A percentile compares a stretch with the other conserved stretches of the same genome.
phyloP scores from a whole-genome alignment of 2,113 vertebrate genomes.

The Orientallactaga bullata region DNA sequence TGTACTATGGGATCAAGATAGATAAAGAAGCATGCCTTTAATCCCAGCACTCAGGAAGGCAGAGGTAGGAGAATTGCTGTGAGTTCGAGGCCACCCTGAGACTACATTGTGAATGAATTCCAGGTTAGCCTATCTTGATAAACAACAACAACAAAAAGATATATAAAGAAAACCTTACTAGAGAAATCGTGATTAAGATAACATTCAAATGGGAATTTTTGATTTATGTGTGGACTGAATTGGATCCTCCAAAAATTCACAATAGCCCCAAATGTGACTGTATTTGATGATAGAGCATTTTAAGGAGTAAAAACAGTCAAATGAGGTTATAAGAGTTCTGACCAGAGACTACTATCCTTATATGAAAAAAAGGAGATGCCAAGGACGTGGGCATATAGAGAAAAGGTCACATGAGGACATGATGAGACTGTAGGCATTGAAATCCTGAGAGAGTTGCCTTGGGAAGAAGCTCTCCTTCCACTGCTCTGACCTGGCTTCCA shows the following conservation, averaged over 20 bases:
- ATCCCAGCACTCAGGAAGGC: too few species aligned
- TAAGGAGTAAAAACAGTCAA: not conserved
- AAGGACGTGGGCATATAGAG: not conserved
- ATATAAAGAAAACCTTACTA: not conserved
- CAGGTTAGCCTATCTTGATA: too few species aligned
- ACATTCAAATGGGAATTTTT: not conserved
- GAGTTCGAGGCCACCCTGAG: too few species aligned
- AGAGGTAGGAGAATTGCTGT: too few species aligned
- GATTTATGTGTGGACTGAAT: not conserved
- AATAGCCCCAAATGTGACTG: not conserved
- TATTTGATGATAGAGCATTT: not conserved
- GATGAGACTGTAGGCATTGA: not conserved
- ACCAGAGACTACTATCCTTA: not conserved
- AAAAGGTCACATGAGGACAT: not conserved
- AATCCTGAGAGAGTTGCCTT: not conserved
- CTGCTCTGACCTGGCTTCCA: not conserved
- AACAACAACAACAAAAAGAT: too few species aligned
- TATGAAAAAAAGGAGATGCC: not conserved
- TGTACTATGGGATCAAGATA: not conserved
- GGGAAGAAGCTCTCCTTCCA: not conserved
- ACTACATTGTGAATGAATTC: too few species aligned
- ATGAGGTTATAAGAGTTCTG: not conserved
- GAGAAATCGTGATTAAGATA: not conserved
- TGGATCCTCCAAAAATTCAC: not conserved
- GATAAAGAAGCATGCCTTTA: too few species aligned